These are phyloP conservation scores for Phylloscopus whistleri DNA, from an alignment of 2,113 vertebrate species.

Conservation along the genomic window DNA sequence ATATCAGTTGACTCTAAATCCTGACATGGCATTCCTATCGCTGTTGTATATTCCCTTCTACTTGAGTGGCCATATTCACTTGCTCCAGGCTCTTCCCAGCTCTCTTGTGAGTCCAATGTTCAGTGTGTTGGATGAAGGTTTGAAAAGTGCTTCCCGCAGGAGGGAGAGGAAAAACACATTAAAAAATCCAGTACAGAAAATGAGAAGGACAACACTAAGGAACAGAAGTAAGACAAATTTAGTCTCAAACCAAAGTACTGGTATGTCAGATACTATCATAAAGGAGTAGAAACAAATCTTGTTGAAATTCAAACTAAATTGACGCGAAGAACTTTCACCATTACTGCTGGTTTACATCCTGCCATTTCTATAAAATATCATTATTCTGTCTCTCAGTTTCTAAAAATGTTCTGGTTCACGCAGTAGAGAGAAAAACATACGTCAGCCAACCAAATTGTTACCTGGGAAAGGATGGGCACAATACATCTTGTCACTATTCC, in stretches of 20 bases:
- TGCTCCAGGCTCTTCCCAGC: background rate
- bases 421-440: background rate
- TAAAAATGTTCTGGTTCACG: background rate
- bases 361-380: background rate
- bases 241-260: background rate
- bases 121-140: background rate
- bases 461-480: background rate
- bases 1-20: background rate
- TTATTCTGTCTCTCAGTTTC: background rate
- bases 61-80: background rate
- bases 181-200: background rate
- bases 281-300: background rate
- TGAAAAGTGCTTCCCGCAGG: background rate
- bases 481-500: background rate
- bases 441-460: background rate
- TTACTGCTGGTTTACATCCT: background rate
- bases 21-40: rapidly evolving
- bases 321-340: background rate
- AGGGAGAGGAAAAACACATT: background rate
- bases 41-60: background rate
- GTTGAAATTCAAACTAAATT: background rate
- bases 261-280: background rate
- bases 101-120: background rate
- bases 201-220: background rate
- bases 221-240: background rate